These are phyloP conservation scores for Carabus problematicus DNA, from an alignment of 2,888 invertebrate species.

Conservation along the genomic window DNA sequence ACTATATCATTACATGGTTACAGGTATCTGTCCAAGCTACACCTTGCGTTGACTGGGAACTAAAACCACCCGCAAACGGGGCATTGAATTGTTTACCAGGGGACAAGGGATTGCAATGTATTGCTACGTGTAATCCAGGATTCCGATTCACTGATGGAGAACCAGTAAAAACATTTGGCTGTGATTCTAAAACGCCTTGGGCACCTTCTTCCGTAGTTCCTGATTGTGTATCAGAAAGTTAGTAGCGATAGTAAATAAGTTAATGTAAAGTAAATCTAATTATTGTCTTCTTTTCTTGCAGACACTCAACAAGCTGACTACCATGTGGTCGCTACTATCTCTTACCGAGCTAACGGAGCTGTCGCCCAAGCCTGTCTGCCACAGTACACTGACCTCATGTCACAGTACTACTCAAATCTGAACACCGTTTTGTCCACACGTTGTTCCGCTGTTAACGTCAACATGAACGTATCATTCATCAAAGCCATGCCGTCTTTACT, in stretches of 20 bases:
- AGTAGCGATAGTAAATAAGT: slow-evolving; percentile 48
- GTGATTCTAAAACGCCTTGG: slow-evolving; percentile 84
- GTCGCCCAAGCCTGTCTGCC: slow-evolving; percentile 83
- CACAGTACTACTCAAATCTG: slow-evolving; percentile 80
- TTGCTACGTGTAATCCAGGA: slow-evolving; percentile 88
- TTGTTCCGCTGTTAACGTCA: slow-evolving; percentile 93
- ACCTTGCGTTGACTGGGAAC: slow-evolving; percentile 93
- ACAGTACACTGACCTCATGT: slow-evolving; percentile 83
- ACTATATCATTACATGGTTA: slow-evolving; percentile 6
- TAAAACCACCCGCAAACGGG: slow-evolving; percentile 88
- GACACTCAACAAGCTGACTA: slow-evolving; percentile 95
- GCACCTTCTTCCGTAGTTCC: slow-evolving; percentile 88
- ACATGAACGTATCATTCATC: slow-evolving; percentile 91
- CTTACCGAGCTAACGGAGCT: slow-evolving; percentile 89
- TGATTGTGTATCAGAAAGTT: slow-evolving; percentile 93
- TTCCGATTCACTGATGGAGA: slow-evolving; percentile 92
- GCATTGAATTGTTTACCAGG: slow-evolving; percentile 85
- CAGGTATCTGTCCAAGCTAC: slow-evolving; percentile 89
- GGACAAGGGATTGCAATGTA: slow-evolving; percentile 84
- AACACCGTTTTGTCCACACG: slow-evolving; percentile 86
- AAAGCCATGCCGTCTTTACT: slow-evolving; percentile 79
- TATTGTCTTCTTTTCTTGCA: slow-evolving; percentile 51
- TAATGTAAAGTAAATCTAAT: neutral
- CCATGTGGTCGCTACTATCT: slow-evolving; percentile 85
- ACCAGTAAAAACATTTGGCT: slow-evolving; percentile 84